Percentiles rank a stretch among this genome's conserved stretches.
Conservation (phyloP, 2,113 vertebrate genomes). For the Anser cygnoides region DNA sequence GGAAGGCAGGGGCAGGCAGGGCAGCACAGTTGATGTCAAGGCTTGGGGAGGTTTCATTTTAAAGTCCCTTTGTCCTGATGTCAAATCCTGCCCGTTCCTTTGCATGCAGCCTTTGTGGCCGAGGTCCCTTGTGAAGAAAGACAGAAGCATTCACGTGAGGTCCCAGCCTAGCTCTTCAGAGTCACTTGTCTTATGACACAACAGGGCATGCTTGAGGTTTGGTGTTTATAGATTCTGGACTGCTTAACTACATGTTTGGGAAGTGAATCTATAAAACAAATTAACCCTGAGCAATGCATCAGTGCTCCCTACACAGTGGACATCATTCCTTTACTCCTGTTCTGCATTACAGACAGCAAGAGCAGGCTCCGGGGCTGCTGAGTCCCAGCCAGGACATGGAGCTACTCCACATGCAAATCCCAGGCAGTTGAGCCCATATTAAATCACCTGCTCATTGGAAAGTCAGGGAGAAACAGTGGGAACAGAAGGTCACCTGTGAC, state of each 20-base stretch:
- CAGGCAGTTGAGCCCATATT: background rate
- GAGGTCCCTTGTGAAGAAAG: background rate
- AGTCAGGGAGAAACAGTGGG: background rate
- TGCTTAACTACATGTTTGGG: background rate
- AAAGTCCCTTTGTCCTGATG: background rate
- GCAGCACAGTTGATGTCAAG: background rate
- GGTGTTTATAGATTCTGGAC: background rate
- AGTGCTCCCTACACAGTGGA: background rate
- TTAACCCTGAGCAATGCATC: background rate
- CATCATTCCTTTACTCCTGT: background rate
- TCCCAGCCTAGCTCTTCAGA: background rate
- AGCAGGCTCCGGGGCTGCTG: background rate
- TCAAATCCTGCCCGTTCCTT: background rate
- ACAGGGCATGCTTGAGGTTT: background rate
- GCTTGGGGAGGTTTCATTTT: background rate
- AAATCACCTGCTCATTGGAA: background rate
- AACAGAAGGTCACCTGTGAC: background rate
- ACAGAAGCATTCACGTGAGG: background rate
- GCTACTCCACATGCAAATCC: background rate
- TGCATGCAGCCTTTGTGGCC: background rate
- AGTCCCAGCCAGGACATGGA: background rate
- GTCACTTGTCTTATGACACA: accelerated
- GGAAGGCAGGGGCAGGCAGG: background rate
- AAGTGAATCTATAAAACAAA: background rate
- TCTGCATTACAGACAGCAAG: background rate